Evolutionary conservation across 2,113 vertebrate species (phyloP).

Genomic region (Suricata suricatta): DNA sequence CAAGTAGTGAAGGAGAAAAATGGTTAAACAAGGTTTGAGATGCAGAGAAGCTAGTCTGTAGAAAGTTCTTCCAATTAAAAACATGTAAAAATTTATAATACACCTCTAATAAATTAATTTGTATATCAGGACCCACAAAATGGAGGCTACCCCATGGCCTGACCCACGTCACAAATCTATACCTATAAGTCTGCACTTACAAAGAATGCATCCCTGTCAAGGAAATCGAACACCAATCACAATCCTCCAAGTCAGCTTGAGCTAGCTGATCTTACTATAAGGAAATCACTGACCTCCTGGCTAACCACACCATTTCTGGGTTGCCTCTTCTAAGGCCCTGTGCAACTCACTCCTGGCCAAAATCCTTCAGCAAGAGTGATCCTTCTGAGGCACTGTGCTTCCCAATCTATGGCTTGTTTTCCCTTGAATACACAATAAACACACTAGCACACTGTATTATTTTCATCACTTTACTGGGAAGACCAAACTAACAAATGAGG

Average conservation of each 20-base stretch:
- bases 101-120: neutral
- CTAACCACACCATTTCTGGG: neutral
- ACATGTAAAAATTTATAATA: neutral
- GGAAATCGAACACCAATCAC: neutral
- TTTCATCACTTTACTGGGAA: neutral
- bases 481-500: neutral
- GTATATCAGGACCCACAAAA: neutral
- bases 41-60: neutral
- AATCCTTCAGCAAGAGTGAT: neutral
- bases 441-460: neutral
- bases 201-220: neutral
- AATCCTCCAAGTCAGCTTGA: neutral
- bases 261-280: neutral
- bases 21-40: constrained; percentile 6
- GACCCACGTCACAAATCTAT: neutral
- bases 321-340: neutral
- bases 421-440: neutral
- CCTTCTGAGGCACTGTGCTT: neutral
- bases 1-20: neutral
- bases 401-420: neutral
- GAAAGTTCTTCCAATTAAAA: constrained; percentile 36
- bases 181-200: neutral
- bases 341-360: neutral
- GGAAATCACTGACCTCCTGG: neutral
- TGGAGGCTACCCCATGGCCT: neutral